Percentiles rank a stretch among this genome's conserved stretches.
Conservation (phyloP, 2,797 vertebrate genomes). For the Neosalanx taihuensis region DNA sequence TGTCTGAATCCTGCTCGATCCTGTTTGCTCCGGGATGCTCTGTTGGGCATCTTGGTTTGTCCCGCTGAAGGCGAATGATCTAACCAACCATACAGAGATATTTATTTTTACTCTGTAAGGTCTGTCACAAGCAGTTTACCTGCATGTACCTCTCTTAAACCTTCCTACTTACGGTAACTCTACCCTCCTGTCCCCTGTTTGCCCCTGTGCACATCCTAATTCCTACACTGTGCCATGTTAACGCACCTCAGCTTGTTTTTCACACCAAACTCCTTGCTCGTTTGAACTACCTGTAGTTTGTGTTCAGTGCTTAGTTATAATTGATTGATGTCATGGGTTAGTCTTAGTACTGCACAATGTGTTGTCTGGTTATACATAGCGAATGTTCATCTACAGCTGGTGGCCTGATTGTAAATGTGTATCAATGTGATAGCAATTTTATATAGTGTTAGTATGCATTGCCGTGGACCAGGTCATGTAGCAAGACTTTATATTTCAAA, state of each 20-base stretch:
- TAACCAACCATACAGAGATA: conserved; percentile 35
- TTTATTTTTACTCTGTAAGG: conserved; percentile 39
- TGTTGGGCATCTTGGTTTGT: conserved; percentile 44
- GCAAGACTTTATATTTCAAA: neutral
- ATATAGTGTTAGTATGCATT: neutral
- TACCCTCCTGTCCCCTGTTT: conserved; percentile 24
- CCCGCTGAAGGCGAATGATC: conserved; percentile 36
- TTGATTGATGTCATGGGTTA: neutral
- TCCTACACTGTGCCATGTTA: conserved; percentile 22
- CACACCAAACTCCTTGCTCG: conserved; percentile 38
- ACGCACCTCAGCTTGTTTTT: conserved; percentile 44
- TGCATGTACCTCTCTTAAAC: conserved; percentile 61
- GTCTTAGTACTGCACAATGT: neutral
- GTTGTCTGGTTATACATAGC: neutral
- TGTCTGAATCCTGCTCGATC: conserved; percentile 24
- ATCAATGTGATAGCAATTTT: neutral
- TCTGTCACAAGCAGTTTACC: conserved; percentile 35
- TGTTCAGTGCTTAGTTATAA: neutral
- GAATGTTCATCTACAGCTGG: neutral
- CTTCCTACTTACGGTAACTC: conserved; percentile 34
- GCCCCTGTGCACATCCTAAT: conserved; percentile 39
- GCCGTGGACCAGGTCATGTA: neutral
- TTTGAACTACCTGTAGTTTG: conserved; percentile 10
- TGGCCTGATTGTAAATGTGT: neutral
- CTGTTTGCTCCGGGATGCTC: conserved; percentile 13